Conservation (phyloP, 2,113 vertebrate genomes). For the Hemichromis elongatus region DNA sequence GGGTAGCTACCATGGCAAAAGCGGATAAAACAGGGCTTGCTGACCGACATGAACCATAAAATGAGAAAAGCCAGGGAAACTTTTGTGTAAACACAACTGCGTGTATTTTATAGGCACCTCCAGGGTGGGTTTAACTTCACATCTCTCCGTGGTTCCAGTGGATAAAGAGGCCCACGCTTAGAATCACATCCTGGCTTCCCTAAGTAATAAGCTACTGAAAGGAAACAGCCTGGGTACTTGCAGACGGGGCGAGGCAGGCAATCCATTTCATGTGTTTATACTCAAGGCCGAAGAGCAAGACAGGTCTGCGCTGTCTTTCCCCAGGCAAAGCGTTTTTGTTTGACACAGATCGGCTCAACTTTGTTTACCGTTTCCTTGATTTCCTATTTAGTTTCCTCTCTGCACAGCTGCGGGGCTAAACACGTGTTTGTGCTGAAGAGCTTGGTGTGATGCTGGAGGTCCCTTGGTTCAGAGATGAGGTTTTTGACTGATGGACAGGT, state of each 20-base stretch:
- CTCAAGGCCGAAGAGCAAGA: constrained; percentile 39
- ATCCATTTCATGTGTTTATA: constrained; percentile 55
- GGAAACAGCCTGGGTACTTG: constrained; percentile 44
- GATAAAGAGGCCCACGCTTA: constrained; percentile 48
- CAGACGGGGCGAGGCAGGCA: constrained; percentile 1
- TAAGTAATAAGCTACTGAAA: constrained; percentile 51
- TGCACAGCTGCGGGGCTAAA: constrained; percentile 55
- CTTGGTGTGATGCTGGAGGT: constrained; percentile 27
- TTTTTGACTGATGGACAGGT: constrained; percentile 53
- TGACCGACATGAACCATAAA: constrained; percentile 52
- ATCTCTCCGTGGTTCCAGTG: constrained; percentile 41
- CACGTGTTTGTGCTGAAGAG: constrained; percentile 45
- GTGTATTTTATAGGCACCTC: constrained; percentile 44
- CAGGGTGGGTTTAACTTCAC: constrained; percentile 27
- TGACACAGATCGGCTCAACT: constrained; percentile 54
- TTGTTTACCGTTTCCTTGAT: constrained; percentile 58
- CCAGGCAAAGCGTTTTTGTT: constrained; percentile 48
- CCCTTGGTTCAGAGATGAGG: constrained; percentile 48
- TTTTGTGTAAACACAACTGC: constrained; percentile 57
- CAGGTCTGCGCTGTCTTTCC: constrained; percentile 41
- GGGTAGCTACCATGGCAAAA: constrained; percentile 31
- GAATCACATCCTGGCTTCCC: constrained; percentile 35
- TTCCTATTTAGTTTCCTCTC: constrained; percentile 51
- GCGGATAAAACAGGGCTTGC: constrained; percentile 30
- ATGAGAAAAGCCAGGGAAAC: constrained; percentile 51